Conservation (phyloP, 2,113 vertebrate species). For the Leptobrachium leishanense region DNA sequence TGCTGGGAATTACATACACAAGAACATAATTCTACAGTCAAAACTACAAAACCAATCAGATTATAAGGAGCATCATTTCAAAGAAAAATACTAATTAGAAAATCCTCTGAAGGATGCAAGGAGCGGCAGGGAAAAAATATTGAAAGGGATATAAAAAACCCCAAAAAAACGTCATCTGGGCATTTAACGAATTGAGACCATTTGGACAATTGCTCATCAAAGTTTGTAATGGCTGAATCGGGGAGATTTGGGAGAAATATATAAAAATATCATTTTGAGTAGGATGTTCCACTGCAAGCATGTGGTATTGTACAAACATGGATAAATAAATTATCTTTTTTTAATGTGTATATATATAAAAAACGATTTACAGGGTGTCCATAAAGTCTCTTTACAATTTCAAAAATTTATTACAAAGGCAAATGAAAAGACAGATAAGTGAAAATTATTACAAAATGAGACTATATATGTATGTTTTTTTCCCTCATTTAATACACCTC, state of each 20-base stretch:
- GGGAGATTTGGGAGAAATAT: background rate
- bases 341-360: no score
- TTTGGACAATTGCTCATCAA: conserved; percentile 34
- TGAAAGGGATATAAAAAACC: no score
- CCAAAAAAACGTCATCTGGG: background rate
- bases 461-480: no score
- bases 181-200: conserved; percentile 11
- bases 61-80: conserved; percentile 30
- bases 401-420: no score
- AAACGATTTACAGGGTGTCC: no score
- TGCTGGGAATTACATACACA: conserved; percentile 50
- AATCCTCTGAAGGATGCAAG: conserved; percentile 16
- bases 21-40: conserved; percentile 52
- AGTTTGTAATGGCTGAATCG: background rate
- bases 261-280: background rate
- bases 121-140: background rate
- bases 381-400: no score
- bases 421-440: no score
- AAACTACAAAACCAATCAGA: conserved; percentile 45
- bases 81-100: conserved; percentile 45
- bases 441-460: no score
- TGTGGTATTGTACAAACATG: no score
- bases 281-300: background rate
- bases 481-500: no score
- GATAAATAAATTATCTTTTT: no score